Evolutionary conservation across 2,888 invertebrate genomes (phyloP).

Genomic region (Andrena bucephala): DNA sequence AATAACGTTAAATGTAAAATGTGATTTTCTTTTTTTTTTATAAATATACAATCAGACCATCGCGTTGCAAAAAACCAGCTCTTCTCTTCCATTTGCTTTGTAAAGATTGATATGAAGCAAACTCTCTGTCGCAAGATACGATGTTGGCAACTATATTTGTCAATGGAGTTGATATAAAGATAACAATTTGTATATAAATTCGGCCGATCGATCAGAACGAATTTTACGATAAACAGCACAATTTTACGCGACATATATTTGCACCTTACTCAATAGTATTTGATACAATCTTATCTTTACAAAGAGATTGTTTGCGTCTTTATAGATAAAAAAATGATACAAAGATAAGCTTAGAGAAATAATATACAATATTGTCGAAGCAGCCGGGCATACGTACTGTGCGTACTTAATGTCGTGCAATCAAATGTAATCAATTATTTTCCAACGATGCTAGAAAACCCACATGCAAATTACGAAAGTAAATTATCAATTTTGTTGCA

Average conservation of each 20-base stretch:
- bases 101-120: background rate
- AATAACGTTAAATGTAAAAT: background rate
- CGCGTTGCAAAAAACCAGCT: background rate
- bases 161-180: background rate
- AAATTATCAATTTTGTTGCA: background rate
- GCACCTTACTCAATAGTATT: background rate
- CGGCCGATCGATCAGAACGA: slow-evolving; percentile 4
- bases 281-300: slow-evolving; percentile 1
- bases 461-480: background rate
- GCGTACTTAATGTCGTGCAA: slow-evolving; percentile 1
- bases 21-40: background rate
- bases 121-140: slow-evolving; percentile 8
- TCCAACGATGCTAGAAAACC: background rate
- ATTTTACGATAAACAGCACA: slow-evolving; percentile 25
- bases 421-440: background rate
- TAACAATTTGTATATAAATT: slow-evolving; percentile 22
- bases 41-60: background rate
- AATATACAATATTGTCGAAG: slow-evolving; percentile 15
- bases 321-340: slow-evolving; percentile 1
- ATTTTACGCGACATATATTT: background rate
- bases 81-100: background rate
- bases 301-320: background rate
- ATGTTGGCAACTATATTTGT: slow-evolving; percentile 24
- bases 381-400: slow-evolving; percentile 13
- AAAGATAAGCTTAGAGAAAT: slow-evolving; percentile 3